Conservation (phyloP, 1,140 invertebrate genomes). For the Wiebesia pumilae region DNA sequence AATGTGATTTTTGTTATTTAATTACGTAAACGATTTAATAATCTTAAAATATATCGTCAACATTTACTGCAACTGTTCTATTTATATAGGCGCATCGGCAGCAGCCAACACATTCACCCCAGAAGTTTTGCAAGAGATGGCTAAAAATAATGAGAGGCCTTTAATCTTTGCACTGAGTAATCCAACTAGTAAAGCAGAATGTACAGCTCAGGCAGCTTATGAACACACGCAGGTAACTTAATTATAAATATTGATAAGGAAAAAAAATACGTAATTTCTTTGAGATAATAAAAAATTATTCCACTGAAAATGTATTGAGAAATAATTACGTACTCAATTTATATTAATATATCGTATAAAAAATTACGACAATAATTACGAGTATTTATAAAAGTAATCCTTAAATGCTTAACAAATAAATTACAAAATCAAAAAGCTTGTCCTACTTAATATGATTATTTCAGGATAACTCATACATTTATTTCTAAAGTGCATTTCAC, state of each 20-base stretch:
- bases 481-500: too few relatives aligned
- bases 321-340: too few relatives aligned
- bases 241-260: conserved; percentile 17
- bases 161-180: conserved; percentile 97
- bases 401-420: too few relatives aligned
- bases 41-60: not conserved
- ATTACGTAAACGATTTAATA: not conserved
- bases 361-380: too few relatives aligned
- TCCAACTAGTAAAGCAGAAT: conserved; percentile 96
- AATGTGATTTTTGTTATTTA: not conserved
- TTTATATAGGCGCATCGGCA: conserved; percentile 85
- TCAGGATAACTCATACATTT: too few relatives aligned
- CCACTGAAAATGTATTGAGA: too few relatives aligned
- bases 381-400: too few relatives aligned
- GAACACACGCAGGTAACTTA: conserved; percentile 85
- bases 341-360: too few relatives aligned
- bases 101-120: conserved; percentile 91
- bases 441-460: too few relatives aligned
- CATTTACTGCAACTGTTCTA: not conserved
- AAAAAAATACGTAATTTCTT: too few relatives aligned
- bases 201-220: conserved; percentile 95
- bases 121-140: conserved; percentile 90
- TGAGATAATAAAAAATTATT: too few relatives aligned
- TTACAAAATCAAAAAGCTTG: too few relatives aligned
- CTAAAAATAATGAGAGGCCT: conserved; percentile 88